These are phyloP conservation scores for Musca vetustissima DNA, from an alignment of 1,140 invertebrate species.

Conservation along the genomic window DNA sequence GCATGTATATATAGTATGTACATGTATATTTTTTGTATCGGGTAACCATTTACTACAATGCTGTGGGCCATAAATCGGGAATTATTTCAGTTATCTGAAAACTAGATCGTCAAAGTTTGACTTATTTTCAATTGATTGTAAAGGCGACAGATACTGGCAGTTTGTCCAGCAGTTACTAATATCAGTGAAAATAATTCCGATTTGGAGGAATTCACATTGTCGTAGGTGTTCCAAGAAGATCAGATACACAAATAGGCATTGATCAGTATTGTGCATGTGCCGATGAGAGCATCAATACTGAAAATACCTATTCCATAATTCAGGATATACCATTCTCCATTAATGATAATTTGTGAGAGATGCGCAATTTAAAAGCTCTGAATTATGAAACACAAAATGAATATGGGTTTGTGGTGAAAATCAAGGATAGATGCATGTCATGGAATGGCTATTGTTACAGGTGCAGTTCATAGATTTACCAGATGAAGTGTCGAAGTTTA, in stretches of 20 bases:
- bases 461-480: conserved; percentile 73
- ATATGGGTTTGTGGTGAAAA: conserved; percentile 83
- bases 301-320: conserved; percentile 71
- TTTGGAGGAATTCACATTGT: conserved; percentile 68
- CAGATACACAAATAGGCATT: conserved; percentile 71
- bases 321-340: conserved; percentile 76
- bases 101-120: conserved; percentile 82
- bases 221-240: conserved; percentile 79
- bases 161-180: conserved; percentile 80
- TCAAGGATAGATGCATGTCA: conserved; percentile 83
- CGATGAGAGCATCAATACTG: conserved; percentile 71
- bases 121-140: conserved; percentile 80
- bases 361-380: conserved; percentile 71
- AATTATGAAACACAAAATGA: conserved; percentile 83
- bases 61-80: conserved; percentile 78
- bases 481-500: conserved; percentile 83
- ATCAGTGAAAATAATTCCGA: conserved; percentile 88
- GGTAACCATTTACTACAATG: conserved; percentile 84
- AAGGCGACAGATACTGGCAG: conserved; percentile 86
- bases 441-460: conserved; percentile 82
- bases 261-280: conserved; percentile 78
- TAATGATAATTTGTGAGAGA: conserved; percentile 75
- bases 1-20: too few relatives aligned
- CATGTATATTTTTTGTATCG: too few relatives aligned
- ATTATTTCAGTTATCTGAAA: conserved; percentile 80